Conservation (phyloP, 2,797 vertebrate species). For the Aphelocoma californica region DNA sequence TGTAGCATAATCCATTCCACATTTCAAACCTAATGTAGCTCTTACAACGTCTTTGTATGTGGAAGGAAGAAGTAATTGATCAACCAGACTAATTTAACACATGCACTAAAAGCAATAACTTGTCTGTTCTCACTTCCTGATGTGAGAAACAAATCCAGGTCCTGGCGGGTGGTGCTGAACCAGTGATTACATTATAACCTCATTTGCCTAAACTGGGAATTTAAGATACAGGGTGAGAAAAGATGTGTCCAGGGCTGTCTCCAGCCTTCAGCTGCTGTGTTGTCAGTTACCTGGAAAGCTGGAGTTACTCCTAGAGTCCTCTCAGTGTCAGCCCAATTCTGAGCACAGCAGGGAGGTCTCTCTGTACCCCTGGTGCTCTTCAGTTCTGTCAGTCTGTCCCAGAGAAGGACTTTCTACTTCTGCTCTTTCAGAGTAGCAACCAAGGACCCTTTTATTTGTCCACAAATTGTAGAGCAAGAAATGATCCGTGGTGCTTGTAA, state of each 20-base stretch:
- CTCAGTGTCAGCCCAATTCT: background rate
- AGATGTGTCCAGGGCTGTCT: background rate
- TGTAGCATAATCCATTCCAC: constrained; percentile 30
- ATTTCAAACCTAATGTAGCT: constrained; percentile 1
- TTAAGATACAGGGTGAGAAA: background rate
- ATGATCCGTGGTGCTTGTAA: accelerated
- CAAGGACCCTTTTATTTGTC: background rate
- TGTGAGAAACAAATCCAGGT: background rate
- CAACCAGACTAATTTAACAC: background rate
- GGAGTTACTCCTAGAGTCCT: background rate
- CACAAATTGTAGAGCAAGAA: background rate
- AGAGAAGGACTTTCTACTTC: background rate
- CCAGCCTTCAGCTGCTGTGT: background rate
- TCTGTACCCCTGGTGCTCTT: background rate
- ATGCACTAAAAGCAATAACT: constrained; percentile 45
- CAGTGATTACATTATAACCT: background rate
- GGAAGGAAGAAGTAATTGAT: background rate
- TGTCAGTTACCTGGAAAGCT: background rate
- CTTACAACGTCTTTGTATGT: background rate
- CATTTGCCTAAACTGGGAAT: background rate
- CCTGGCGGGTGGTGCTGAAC: background rate
- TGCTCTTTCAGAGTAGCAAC: background rate
- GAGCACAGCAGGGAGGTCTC: background rate
- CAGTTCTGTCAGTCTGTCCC: background rate
- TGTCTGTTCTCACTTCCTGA: background rate